Base-by-base conservation (phyloP, 2,888 invertebrate genomes). In the Syrista parreyssii region DNA sequence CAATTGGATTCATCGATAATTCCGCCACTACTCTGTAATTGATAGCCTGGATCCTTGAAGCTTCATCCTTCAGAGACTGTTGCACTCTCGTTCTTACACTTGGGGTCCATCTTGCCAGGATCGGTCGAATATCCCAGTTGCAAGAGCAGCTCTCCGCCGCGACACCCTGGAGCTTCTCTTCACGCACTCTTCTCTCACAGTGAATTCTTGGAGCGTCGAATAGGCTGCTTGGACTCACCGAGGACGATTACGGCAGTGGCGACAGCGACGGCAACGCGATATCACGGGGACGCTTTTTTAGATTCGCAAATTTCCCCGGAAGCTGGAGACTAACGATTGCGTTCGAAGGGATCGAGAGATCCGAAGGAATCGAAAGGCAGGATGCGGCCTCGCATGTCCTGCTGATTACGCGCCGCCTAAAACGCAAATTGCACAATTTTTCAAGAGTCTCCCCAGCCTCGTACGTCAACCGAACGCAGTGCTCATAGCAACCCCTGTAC, bases 221-320 rank as follows among this genome's bases (percentile, higher is more conserved):
- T 23, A 23, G 55, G 55, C 55, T 55, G 23, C 2, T 55, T 23
- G 9, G 55, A 23, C 55, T 55, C 23, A 55, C 55, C 55, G 55
- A 55, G 55, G 55, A 23, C 23, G 71, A 11, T 33, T 12, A 71
- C 77, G 75, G 79, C 81, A 77, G 80, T 81, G 84, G 82, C 84
- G 83, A 84, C 84, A 82, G 82, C 81, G 81, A 82, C 82, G 81
- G 80, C 83, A 78, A 79, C 80, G 82, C 55, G 55, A 55, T 1
- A 2, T 9, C 23, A 55, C 55, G 55, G 15, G 9, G 55, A 55
- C 9, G 23, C 55, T 55, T 23, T 9, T 23, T 55, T 9, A 23
- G 55, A 55, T 23, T 55, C 9, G 55, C 55, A 55, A 23, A 55
- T 0, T 23, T 23, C 55, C 2, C 55, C 55, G 23, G 55, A 55